phyloP scores from a whole-genome alignment of 1,140 invertebrate species.

The Ostrea denselamellosa region DNA sequence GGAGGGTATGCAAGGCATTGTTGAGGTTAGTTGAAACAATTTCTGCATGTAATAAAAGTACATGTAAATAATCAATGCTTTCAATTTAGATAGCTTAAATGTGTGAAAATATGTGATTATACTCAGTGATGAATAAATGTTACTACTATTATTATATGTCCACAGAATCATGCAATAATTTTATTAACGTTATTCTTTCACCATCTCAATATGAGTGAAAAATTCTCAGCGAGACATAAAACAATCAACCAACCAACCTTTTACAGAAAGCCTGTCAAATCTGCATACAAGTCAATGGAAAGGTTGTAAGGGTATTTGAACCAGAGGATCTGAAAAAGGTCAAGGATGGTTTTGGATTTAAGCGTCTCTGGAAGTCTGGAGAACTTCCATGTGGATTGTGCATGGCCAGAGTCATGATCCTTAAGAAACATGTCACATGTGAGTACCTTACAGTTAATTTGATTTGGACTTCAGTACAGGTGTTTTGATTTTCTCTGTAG shows the following conservation, averaged over 20 bases:
- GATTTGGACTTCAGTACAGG: not conserved
- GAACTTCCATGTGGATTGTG: constrained; percentile 56
- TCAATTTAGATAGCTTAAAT: too few relatives aligned
- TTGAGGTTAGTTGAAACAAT: constrained; percentile 43
- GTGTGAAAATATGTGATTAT: too few relatives aligned
- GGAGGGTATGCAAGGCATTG: constrained; percentile 53
- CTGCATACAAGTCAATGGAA: constrained; percentile 59
- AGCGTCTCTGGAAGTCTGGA: constrained; percentile 53
- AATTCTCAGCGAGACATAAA: too few relatives aligned
- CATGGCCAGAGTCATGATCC: constrained; percentile 60
- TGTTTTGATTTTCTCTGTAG: not conserved
- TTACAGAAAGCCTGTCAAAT: constrained; percentile 49
- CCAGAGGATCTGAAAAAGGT: constrained; percentile 46
- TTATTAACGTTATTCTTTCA: not conserved
- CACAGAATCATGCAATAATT: not conserved
- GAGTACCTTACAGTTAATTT: constrained; percentile 37
- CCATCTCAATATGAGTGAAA: too few relatives aligned
- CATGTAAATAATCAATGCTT: too few relatives aligned
- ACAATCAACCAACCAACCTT: not conserved
- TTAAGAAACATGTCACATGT: constrained; percentile 59
- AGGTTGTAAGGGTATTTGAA: constrained; percentile 41
- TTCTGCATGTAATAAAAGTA: too few relatives aligned
- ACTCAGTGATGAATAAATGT: too few relatives aligned
- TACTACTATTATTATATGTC: too few relatives aligned
- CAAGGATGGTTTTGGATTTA: constrained; percentile 55